Conservation (phyloP, 2,113 vertebrate species). For the Spea multiplicata region DNA sequence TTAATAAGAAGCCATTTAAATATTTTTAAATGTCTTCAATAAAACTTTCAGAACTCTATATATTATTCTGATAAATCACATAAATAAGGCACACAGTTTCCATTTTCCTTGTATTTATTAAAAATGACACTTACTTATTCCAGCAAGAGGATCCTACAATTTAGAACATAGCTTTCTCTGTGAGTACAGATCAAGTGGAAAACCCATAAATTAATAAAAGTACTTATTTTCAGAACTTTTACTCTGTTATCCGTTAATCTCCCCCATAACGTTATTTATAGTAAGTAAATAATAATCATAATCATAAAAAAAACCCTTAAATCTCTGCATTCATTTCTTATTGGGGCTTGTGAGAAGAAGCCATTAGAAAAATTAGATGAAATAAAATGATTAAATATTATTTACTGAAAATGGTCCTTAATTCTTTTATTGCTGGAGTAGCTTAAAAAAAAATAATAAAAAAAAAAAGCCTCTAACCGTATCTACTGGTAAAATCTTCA, state of each 20-base stretch:
- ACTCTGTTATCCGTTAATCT: constrained; percentile 34
- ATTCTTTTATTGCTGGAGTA: neutral
- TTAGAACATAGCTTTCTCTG: neutral
- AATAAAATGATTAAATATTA: constrained; percentile 76
- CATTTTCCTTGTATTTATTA: too few species aligned
- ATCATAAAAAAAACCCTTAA: constrained; percentile 50
- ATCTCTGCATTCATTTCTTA: constrained; percentile 57
- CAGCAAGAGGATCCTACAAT: too few species aligned
- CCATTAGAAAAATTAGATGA: constrained; percentile 76
- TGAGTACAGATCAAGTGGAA: neutral
- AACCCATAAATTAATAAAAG: neutral
- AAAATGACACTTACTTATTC: too few species aligned
- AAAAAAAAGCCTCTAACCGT: neutral
- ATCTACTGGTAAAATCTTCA: constrained; percentile 52
- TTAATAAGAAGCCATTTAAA: too few species aligned
- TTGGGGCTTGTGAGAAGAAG: constrained; percentile 56
- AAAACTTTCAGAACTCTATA: too few species aligned
- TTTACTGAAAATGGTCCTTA: constrained; percentile 69
- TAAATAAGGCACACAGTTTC: too few species aligned
- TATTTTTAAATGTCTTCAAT: too few species aligned
- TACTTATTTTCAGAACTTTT: neutral
- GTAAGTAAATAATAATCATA: constrained; percentile 51
- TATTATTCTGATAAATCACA: too few species aligned
- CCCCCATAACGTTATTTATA: constrained; percentile 47
- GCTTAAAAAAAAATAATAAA: constrained; percentile 23